Conservation (phyloP, 2,797 vertebrate genomes). For the Anomalospiza imberbis region DNA sequence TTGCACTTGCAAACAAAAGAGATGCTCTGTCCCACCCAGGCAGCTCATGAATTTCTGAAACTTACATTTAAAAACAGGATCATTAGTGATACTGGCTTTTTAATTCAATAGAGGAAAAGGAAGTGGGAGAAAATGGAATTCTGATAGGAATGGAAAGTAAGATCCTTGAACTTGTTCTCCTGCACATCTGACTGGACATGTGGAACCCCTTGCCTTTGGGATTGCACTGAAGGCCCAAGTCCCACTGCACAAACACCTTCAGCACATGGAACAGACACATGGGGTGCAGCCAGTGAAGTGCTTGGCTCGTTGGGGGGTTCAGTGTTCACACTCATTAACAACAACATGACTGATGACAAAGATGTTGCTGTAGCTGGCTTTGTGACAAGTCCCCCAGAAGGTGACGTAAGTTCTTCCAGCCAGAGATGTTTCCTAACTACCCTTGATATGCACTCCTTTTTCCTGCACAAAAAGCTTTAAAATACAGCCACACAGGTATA, state of each 20-base stretch:
- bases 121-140: neutral
- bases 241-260: neutral
- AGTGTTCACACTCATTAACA: neutral
- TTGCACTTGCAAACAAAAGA: neutral
- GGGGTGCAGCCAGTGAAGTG: neutral
- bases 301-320: neutral
- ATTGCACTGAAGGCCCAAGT: neutral
- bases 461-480: neutral
- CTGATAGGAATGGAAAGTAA: neutral
- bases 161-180: neutral
- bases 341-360: neutral
- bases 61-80: neutral
- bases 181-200: neutral
- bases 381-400: neutral
- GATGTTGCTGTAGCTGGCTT: constrained; percentile 8
- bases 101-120: neutral
- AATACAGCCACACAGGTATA: neutral
- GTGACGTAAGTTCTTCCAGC: neutral
- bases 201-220: neutral
- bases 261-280: neutral
- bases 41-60: neutral
- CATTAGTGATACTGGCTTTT: neutral
- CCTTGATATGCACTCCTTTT: neutral
- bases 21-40: neutral
- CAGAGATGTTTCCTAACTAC: neutral